Evolutionary conservation across 2,888 invertebrate genomes (phyloP).

Genomic region (Aromia moschata): DNA sequence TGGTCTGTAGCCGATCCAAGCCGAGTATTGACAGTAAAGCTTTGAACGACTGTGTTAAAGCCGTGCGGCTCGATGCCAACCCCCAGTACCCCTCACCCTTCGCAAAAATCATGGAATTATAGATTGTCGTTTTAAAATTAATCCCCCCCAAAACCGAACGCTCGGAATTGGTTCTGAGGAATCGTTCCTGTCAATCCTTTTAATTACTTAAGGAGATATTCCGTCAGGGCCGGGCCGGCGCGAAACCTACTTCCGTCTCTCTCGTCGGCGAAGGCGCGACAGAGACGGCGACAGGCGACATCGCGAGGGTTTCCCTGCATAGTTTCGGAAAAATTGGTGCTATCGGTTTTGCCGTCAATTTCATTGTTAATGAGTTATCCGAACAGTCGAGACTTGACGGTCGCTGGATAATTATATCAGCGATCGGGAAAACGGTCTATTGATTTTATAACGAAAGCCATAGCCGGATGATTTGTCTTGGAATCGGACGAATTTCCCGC

Average conservation of each 20-base stretch:
- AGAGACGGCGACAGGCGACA: background rate
- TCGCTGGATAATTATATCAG: conserved; percentile 18
- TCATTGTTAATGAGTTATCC: conserved; percentile 30
- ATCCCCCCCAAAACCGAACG: conserved; percentile 19
- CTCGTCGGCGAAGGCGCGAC: conserved; percentile 7
- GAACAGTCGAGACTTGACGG: conserved; percentile 26
- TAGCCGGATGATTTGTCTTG: no score
- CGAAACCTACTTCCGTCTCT: conserved; percentile 4
- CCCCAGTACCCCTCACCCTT: no score
- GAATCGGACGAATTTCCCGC: no score
- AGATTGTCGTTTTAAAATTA: conserved; percentile 13
- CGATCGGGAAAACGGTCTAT: conserved; percentile 23
- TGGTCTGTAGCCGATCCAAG: no score
- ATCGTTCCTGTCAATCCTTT: conserved; percentile 34
- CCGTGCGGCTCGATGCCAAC: no score
- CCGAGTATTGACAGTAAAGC: no score
- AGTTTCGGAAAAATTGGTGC: conserved; percentile 34
- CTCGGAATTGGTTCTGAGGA: conserved; percentile 31
- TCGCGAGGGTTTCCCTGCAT: conserved; percentile 10
- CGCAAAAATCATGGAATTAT: conserved; percentile 8
- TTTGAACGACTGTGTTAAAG: no score
- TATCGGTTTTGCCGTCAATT: conserved; percentile 37
- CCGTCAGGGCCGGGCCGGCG: conserved; percentile 23
- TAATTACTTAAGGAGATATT: conserved; percentile 33
- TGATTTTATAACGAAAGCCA: conserved; percentile 9